Evolutionary conservation across 2,113 vertebrate species (phyloP).

Genomic region (Etheostoma spectabile): DNA sequence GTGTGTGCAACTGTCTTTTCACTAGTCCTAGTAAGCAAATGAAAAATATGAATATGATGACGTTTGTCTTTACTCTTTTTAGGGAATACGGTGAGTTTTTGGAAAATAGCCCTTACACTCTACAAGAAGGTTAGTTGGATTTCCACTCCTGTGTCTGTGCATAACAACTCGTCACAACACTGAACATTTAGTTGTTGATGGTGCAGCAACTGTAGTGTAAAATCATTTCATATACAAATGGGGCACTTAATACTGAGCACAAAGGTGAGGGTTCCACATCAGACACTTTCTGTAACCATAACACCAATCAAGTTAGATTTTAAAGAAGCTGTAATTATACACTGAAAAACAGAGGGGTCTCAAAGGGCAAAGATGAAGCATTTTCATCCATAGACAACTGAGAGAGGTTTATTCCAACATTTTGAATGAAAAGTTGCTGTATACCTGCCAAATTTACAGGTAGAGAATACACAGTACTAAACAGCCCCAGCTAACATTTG

Average conservation of each 20-base stretch:
- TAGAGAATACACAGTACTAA: background rate
- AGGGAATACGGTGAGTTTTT: background rate
- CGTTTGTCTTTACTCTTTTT: background rate
- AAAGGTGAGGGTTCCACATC: background rate
- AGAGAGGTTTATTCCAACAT: background rate
- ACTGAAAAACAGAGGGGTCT: background rate
- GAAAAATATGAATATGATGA: background rate
- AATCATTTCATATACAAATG: background rate
- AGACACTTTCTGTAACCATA: background rate
- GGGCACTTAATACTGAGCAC: slow-evolving; percentile 9
- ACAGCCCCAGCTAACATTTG: background rate
- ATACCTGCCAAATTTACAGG: background rate
- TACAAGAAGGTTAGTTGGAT: slow-evolving; percentile 13
- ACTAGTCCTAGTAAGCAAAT: background rate
- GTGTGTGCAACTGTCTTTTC: background rate
- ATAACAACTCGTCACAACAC: slow-evolving; percentile 1
- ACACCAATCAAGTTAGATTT: background rate
- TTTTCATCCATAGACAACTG: background rate
- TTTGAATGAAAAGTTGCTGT: background rate
- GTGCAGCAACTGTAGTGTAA: slow-evolving; percentile 21
- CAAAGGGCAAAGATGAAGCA: background rate
- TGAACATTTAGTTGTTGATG: background rate
- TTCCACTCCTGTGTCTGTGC: background rate
- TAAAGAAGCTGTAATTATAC: background rate
- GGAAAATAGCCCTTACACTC: background rate